Base-by-base conservation (phyloP, 2,888 invertebrate genomes). In the Drosophila setosimentum region DNA sequence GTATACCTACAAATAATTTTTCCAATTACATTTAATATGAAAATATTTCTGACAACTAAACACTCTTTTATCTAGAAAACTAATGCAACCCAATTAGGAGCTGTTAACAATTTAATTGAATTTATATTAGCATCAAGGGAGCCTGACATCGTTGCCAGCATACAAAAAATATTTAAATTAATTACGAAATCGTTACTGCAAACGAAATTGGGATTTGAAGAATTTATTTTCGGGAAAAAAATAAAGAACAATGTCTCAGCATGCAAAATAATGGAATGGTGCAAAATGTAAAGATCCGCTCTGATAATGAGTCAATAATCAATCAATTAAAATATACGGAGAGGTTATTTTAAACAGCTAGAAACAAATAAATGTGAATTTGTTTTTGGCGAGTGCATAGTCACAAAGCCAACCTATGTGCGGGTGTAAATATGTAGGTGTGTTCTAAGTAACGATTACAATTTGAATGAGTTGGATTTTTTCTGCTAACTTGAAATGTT, bases 351-450 rank as follows among this genome's bases (percentile, higher is more conserved):
- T 8, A 8, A 60, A 72, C 40, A 76, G 66, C 69, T 57, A 29
- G 59, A 66, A 32, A 35, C 33, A 69, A 73, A 54, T 66, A 24
- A 73, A 67, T 61, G 53, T 55, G 54, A 58, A 79, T 76, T n/a
- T n/a, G 16, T 60, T 57, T 67, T 70, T 50, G 76, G 77, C 64
- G 50, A 55, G 40, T 63, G 64, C 72, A 82, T 89, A 87, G 89
- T 87, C 87, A 87, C 87, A 82, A 87, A 87, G 87, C 77, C 76
- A 69, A 78, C 65, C 67, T 59, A 66, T 78, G 67, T 84, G n/a
- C 40, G 33, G 33, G 53, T 24, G 24, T 35, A 0, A 37, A 27
- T 54, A 13, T n/a, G 10, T 18, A 30, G 59, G 62, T 80, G 59
- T 80, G 70, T 84, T 21, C 21, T 50, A 24, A 81, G 71, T 45